Evolutionary conservation across 2,113 vertebrate genomes (phyloP).

Genomic region (Albula glossodonta): DNA sequence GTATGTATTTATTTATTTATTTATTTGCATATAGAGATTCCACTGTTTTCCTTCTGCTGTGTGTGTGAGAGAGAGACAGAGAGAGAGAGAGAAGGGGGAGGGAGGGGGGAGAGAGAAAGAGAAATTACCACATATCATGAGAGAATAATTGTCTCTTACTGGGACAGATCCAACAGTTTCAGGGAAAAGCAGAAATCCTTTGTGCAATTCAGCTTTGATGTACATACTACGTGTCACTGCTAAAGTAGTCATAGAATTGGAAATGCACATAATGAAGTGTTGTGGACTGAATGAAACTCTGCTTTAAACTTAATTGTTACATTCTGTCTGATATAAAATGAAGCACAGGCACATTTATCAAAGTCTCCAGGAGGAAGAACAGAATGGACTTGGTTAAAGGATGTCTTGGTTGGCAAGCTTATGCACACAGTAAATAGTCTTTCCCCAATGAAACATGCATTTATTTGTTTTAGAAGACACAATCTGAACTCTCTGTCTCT

Average conservation of each 20-base stretch:
- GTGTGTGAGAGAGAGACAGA: not conserved
- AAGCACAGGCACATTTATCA: slow-evolving; percentile 1
- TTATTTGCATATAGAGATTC: not conserved
- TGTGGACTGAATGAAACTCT: not conserved
- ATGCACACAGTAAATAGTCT: not conserved
- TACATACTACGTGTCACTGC: not conserved
- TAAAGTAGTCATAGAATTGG: not conserved
- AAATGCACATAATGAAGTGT: not conserved
- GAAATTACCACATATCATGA: not conserved
- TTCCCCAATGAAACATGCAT: not conserved
- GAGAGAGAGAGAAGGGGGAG: no score
- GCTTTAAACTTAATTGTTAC: slow-evolving; percentile 7
- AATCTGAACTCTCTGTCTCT: not conserved
- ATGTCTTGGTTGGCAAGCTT: slow-evolving; percentile 25
- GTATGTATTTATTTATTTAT: not conserved
- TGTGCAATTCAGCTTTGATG: not conserved
- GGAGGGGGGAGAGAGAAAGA: no score
- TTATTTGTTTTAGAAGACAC: not conserved
- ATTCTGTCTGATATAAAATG: slow-evolving; percentile 23
- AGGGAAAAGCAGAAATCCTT: not conserved
- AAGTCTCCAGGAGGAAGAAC: not conserved
- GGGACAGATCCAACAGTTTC: not conserved
- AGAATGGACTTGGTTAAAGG: not conserved
- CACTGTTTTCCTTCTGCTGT: not conserved
- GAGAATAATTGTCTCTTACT: not conserved